These are phyloP conservation scores for Auanema freiburgensis DNA, from an alignment of 2,888 invertebrate species.

Conservation along the genomic window DNA sequence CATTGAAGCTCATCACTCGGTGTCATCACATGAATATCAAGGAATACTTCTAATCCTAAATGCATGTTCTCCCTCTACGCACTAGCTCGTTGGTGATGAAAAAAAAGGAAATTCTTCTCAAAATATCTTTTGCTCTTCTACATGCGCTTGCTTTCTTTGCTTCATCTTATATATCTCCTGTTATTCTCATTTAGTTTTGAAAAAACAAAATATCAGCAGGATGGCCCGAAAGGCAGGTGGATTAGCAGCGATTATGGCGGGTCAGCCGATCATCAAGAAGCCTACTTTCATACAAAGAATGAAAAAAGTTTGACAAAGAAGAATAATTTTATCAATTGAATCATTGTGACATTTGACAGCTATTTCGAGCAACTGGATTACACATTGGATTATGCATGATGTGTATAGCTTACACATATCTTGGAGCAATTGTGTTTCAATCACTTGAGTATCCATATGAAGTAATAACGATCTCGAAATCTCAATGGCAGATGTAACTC, in stretches of 20 bases:
- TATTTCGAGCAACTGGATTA: conserved; percentile 23
- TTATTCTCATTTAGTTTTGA: too few species aligned
- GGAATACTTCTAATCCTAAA: too few species aligned
- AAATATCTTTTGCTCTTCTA: too few species aligned
- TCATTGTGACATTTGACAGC: conserved; percentile 5
- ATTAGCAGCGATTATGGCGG: conserved; percentile 43
- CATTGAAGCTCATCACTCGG: too few species aligned
- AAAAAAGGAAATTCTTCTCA: too few species aligned
- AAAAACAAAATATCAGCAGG: neutral
- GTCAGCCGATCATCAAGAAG: conserved; percentile 32
- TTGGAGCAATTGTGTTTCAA: conserved; percentile 49
- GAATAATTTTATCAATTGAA: too few species aligned
- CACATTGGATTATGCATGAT: conserved; percentile 46
- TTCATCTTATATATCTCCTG: too few species aligned
- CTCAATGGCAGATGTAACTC: neutral
- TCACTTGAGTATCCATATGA: conserved; percentile 45
- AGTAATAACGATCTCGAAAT: conserved; percentile 13
- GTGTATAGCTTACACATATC: conserved; percentile 44
- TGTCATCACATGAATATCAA: too few species aligned
- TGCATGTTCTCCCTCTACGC: too few species aligned
- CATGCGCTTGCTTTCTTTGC: too few species aligned
- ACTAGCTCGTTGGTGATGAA: too few species aligned
- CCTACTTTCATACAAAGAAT: neutral
- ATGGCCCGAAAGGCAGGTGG: conserved; percentile 41
- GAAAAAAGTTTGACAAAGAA: too few species aligned